Evolutionary conservation across 1,140 invertebrate genomes (phyloP).

Genomic region (Metopolophium dirhodum): DNA sequence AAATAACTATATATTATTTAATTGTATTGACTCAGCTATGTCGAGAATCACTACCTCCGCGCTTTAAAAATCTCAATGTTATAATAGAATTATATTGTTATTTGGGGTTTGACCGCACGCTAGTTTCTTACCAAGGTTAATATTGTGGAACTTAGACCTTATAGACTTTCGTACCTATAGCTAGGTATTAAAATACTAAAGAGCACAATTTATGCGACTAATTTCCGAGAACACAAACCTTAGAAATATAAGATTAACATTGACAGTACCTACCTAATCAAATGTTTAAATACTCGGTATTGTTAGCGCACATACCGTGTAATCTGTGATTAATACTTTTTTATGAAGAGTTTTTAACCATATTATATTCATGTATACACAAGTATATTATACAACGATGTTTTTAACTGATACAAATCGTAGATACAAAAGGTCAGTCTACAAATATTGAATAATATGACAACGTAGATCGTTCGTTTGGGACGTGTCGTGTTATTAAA

Average conservation of each 20-base stretch:
- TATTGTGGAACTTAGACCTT: neutral
- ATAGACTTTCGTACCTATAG: neutral
- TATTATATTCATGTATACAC: neutral
- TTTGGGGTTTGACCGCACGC: neutral
- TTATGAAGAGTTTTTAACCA: neutral
- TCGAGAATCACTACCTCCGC: neutral
- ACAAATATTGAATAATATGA: neutral
- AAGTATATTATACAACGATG: neutral
- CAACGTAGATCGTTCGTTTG: neutral
- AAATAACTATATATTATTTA: neutral
- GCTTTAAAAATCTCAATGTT: neutral
- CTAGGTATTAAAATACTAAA: neutral
- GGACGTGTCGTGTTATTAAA: neutral
- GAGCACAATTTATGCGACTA: neutral
- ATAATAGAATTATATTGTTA: neutral
- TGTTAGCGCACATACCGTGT: neutral
- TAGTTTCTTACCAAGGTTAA: neutral
- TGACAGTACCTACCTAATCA: neutral
- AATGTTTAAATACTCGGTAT: slow-evolving; percentile 1
- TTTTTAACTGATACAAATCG: neutral
- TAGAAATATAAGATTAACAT: neutral
- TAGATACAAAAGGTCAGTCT: neutral
- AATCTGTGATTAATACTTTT: neutral
- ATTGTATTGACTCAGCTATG: neutral
- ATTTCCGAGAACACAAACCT: neutral